Percentiles rank a stretch among this genome's conserved stretches.
phyloP scores from a whole-genome alignment of 2,113 vertebrate genomes.

The Aramus guarauna region DNA sequence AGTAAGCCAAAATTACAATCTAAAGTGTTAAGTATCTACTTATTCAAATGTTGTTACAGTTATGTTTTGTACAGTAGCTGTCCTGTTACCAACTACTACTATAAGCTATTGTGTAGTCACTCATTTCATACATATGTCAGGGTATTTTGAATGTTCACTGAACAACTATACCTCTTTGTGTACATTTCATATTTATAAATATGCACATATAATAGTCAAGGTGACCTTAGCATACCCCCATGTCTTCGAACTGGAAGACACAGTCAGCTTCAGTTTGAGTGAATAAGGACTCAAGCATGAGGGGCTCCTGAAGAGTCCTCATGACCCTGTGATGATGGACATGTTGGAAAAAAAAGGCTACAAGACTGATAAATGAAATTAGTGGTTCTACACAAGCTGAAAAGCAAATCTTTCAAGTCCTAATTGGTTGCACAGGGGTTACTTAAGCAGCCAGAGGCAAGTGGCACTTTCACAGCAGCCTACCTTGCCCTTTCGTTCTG shows the following conservation, averaged over 20 bases:
- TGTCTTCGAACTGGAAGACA: not conserved
- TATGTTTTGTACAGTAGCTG: not conserved
- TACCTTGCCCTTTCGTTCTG: not conserved
- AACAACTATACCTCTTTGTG: not conserved
- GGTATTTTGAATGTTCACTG: not conserved
- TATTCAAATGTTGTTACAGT: not conserved
- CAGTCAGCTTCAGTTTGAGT: not conserved
- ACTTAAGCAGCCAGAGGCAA: not conserved
- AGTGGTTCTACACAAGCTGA: not conserved
- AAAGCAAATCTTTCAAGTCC: not conserved
- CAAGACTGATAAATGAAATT: not conserved
- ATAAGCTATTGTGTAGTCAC: not conserved
- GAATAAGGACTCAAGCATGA: not conserved
- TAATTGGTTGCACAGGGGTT: not conserved
- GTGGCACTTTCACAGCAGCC: not conserved
- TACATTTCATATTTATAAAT: not conserved
- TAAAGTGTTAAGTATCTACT: not conserved
- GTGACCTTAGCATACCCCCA: not conserved
- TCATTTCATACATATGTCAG: not conserved
- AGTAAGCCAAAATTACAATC: not conserved
- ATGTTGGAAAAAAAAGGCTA: not conserved
- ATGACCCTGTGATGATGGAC: not conserved
- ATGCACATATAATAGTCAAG: not conserved
- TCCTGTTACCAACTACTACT: not conserved
- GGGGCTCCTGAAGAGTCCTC: not conserved